Evolutionary conservation across 2,797 vertebrate species (phyloP).

Genomic region (Paratrypauchen microcephalus): DNA sequence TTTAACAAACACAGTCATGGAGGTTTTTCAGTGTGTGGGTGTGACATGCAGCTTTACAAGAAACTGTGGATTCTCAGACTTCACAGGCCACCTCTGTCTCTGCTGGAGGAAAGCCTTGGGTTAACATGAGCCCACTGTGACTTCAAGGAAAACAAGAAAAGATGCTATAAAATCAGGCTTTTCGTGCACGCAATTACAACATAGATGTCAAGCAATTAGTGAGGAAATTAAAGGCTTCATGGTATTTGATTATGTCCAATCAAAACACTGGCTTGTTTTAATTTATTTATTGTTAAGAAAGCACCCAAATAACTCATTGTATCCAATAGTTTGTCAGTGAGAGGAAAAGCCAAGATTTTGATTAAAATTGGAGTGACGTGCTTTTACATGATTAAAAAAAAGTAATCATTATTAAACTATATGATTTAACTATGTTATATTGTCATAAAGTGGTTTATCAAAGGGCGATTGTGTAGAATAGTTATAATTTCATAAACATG

Average conservation of each 20-base stretch:
- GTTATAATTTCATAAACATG: too few species aligned
- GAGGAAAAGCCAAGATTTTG: not conserved
- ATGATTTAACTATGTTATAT: too few species aligned
- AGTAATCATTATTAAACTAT: too few species aligned
- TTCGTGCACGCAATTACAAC: constrained; percentile 17
- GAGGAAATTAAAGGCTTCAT: not conserved
- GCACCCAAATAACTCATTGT: constrained; percentile 4
- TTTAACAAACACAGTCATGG: not conserved
- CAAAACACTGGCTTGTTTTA: too few species aligned
- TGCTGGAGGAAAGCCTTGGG: not conserved
- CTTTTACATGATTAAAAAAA: too few species aligned
- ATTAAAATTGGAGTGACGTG: too few species aligned
- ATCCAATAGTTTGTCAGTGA: not conserved
- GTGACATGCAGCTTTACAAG: not conserved
- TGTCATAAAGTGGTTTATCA: too few species aligned
- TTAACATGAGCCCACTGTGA: constrained; percentile 4
- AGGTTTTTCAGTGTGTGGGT: not conserved
- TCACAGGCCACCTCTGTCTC: constrained; percentile 7
- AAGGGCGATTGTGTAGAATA: too few species aligned
- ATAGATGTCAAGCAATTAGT: not conserved
- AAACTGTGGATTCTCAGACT: constrained; percentile 9
- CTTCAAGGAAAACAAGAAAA: constrained; percentile 7
- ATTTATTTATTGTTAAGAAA: too few species aligned
- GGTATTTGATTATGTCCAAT: not conserved
- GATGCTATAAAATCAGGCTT: not conserved